Percentiles rank a stretch among this genome's conserved stretches.
Conservation (phyloP, 1,140 invertebrate species). For the Anthonomus grandis region DNA sequence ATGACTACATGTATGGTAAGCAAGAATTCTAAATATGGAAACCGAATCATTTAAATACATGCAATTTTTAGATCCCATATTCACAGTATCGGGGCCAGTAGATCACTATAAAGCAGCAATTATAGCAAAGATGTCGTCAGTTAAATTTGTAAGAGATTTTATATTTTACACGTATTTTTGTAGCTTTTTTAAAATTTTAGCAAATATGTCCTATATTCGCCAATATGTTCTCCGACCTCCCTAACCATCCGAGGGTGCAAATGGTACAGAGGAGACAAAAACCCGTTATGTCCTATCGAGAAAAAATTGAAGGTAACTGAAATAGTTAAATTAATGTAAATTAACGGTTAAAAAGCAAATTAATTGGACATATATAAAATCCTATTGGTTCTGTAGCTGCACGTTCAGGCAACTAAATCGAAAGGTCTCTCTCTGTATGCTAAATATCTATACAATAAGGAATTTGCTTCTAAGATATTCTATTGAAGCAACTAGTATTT, state of each 20-base stretch:
- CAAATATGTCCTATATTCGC: slow-evolving; percentile 54
- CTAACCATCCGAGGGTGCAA: slow-evolving; percentile 40
- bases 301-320: slow-evolving; percentile 1
- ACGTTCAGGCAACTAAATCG: no score
- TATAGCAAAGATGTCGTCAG: slow-evolving; percentile 51
- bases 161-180: neutral
- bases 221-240: slow-evolving; percentile 56
- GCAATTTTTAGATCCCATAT: slow-evolving; percentile 51
- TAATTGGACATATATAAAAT: no score
- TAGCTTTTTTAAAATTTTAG: slow-evolving; percentile 36
- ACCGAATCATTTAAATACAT: slow-evolving; percentile 1
- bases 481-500: no score
- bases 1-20: slow-evolving; percentile 39
- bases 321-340: no score
- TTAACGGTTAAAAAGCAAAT: no score
- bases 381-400: no score
- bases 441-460: no score
- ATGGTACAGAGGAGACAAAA: slow-evolving; percentile 27
- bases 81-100: slow-evolving; percentile 53
- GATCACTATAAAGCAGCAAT: slow-evolving; percentile 54
- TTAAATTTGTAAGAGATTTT: slow-evolving; percentile 52
- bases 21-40: neutral
- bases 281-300: slow-evolving; percentile 21
- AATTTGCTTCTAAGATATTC: no score
- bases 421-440: no score